These are phyloP conservation scores for Plestiodon gilberti DNA, from an alignment of 2,113 vertebrate species.

Conservation along the genomic window DNA sequence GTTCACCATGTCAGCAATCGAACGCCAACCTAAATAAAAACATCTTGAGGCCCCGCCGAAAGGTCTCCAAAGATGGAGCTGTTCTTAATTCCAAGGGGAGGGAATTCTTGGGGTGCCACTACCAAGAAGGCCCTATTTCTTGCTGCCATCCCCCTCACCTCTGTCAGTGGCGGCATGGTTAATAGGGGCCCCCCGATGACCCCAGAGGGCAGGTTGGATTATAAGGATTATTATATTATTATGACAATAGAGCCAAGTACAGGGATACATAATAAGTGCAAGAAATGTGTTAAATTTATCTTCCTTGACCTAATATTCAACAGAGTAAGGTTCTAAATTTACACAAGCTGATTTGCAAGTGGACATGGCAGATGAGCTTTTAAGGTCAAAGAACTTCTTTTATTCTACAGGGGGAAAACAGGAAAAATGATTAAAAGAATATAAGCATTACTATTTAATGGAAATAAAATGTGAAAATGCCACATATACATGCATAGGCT, in stretches of 20 bases:
- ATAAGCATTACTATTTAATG: background rate
- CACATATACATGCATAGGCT: conserved; percentile 34
- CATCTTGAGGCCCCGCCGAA: no score
- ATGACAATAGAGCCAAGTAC: background rate
- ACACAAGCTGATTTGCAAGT: background rate
- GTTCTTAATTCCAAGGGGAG: no score
- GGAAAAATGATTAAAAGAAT: background rate
- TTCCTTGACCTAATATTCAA: background rate
- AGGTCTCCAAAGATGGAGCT: no score
- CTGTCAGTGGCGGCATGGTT: no score
- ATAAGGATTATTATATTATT: no score
- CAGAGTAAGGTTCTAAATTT: background rate
- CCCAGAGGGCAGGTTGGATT: no score
- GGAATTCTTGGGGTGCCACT: no score
- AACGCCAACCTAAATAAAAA: no score
- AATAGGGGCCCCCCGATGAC: no score
- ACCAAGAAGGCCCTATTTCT: no score
- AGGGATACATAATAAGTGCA: background rate
- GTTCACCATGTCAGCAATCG: no score
- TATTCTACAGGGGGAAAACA: background rate
- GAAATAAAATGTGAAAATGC: background rate
- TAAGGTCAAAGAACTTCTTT: background rate
- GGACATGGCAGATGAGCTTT: background rate
- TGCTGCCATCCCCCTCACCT: no score
- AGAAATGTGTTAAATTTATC: background rate